phyloP scores from a whole-genome alignment of 2,113 vertebrate genomes.

The Otocyon megalotis region DNA sequence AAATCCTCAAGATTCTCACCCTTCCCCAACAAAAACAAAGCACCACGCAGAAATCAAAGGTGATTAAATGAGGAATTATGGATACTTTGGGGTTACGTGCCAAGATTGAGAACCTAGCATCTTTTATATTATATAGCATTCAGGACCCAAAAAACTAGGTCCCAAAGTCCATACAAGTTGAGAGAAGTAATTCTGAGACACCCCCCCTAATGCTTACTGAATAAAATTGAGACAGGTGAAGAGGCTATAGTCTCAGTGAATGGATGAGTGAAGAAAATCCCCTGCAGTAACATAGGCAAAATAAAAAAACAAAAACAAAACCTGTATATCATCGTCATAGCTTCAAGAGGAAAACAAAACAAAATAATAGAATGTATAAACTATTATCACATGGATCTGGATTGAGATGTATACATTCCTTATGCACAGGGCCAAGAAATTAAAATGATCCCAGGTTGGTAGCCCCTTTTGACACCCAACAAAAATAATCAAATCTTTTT shows the following conservation, averaged over 20 bases:
- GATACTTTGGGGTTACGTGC: background rate
- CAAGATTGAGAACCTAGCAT: slow-evolving; percentile 1
- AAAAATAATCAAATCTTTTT: slow-evolving; percentile 50
- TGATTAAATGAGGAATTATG: background rate
- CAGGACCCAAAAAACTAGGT: background rate
- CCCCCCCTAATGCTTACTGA: background rate
- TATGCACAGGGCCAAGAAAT: background rate
- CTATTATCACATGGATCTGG: background rate
- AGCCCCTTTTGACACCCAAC: background rate
- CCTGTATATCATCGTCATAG: background rate
- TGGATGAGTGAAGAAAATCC: background rate
- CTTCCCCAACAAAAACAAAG: background rate
- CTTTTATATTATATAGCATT: background rate
- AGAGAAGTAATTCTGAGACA: background rate
- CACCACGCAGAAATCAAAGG: background rate
- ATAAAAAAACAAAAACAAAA: background rate
- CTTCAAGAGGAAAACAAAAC: slow-evolving; percentile 10
- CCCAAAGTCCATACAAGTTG: background rate
- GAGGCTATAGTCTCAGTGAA: background rate
- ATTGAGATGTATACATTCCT: background rate
- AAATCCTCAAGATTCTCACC: background rate
- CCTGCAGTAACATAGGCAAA: background rate
- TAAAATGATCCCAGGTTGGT: background rate
- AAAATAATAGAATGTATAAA: background rate
- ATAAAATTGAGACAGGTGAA: background rate